phyloP scores from a whole-genome alignment of 2,797 vertebrate genomes.

The Crypturellus tataupa region DNA sequence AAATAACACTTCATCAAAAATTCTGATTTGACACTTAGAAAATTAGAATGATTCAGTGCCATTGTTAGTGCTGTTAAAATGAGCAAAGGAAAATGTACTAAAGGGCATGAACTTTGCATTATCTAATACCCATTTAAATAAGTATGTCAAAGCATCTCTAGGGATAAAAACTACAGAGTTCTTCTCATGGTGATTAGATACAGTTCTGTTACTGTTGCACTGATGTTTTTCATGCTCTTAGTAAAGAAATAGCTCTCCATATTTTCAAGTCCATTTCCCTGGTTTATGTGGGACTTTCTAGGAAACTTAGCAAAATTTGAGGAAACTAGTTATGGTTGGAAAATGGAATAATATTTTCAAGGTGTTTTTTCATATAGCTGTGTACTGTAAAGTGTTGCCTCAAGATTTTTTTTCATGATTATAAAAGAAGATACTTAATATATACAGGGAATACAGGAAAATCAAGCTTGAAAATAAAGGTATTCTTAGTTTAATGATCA shows the following conservation, averaged over 20 bases:
- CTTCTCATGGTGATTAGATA: constrained; percentile 18
- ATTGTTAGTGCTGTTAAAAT: constrained; percentile 10
- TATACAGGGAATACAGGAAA: background rate
- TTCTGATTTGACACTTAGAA: background rate
- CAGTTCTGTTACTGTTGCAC: background rate
- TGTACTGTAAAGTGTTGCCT: background rate
- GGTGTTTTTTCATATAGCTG: background rate
- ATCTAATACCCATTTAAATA: constrained; percentile 22
- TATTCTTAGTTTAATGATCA: background rate
- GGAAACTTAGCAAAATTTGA: background rate
- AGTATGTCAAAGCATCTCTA: constrained; percentile 23
- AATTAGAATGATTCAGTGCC: background rate
- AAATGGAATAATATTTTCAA: background rate
- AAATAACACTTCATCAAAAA: background rate
- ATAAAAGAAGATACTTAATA: background rate
- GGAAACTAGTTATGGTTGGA: background rate
- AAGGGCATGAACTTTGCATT: constrained; percentile 10
- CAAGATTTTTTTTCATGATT: background rate
- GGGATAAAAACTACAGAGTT: constrained; percentile 20
- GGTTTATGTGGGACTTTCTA: background rate
- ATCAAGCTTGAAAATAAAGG: background rate
- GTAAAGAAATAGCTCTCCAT: background rate
- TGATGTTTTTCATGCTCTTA: background rate
- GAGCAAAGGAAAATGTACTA: constrained; percentile 5
- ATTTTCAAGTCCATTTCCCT: background rate